Evolutionary conservation across 2,888 invertebrate species (phyloP).

Genomic region (Meteorus colon): DNA sequence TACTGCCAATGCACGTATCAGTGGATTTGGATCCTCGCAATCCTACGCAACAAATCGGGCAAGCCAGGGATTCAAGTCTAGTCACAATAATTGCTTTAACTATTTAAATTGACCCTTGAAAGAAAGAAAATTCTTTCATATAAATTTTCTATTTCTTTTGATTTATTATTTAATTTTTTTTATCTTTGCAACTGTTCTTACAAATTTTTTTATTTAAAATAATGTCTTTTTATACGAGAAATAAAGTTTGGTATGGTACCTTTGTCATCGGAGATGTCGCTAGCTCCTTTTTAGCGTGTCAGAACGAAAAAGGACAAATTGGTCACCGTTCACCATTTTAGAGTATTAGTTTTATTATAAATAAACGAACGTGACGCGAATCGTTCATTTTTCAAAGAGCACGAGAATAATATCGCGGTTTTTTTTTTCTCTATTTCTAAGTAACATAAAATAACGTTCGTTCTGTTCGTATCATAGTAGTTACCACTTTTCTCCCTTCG

Average conservation of each 20-base stretch:
- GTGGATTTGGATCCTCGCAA: conserved; percentile 99
- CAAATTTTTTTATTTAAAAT: neutral
- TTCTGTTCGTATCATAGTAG: conserved; percentile 23
- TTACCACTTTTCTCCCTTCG: neutral
- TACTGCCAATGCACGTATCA: conserved; percentile 98
- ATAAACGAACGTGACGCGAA: conserved; percentile 59
- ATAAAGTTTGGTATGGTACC: conserved; percentile 70
- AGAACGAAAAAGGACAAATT: conserved; percentile 74
- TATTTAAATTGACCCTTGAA: conserved; percentile 66
- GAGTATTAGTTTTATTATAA: conserved; percentile 51
- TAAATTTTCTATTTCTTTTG: conserved; percentile 48
- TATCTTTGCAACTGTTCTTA: conserved; percentile 36
- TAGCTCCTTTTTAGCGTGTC: conserved; percentile 73
- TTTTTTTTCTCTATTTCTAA: conserved; percentile 27
- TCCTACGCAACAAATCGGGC: conserved; percentile 81
- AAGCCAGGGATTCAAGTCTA: conserved; percentile 74
- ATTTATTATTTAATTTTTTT: conserved; percentile 51
- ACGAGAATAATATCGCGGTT: conserved; percentile 62
- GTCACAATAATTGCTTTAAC: conserved; percentile 72
- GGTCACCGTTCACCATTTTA: conserved; percentile 73
- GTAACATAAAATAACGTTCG: conserved; percentile 48
- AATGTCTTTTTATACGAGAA: conserved; percentile 55
- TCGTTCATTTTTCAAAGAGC: conserved; percentile 72
- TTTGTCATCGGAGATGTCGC: conserved; percentile 74
- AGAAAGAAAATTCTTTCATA: conserved; percentile 43